Evolutionary conservation across 2,888 invertebrate species (phyloP).

Genomic region (Luperina nickerlii): DNA sequence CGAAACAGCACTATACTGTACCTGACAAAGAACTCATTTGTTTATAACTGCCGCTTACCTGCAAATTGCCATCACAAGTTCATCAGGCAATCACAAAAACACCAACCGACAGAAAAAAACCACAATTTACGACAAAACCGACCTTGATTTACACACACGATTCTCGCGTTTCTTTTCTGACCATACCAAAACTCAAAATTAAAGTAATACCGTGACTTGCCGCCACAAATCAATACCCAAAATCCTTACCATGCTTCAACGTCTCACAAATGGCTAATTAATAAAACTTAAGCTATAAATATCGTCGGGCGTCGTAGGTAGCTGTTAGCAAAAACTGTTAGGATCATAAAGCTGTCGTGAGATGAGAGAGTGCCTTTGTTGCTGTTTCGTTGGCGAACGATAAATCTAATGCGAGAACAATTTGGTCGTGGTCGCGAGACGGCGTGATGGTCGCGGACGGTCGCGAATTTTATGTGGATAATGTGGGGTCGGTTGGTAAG

Average conservation of each 20-base stretch:
- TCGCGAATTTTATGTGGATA: constrained; percentile 53
- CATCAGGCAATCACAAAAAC: constrained; percentile 9
- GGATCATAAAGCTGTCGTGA: constrained; percentile 90
- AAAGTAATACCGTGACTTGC: constrained; percentile 56
- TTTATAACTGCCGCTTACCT: accelerated
- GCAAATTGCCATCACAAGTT: constrained; percentile 22
- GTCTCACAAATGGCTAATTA: constrained; percentile 87
- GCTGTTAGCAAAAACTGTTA: constrained; percentile 90
- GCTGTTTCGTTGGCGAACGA: constrained; percentile 83
- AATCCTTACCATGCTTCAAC: constrained; percentile 70
- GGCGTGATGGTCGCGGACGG: constrained; percentile 59
- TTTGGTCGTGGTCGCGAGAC: constrained; percentile 77
- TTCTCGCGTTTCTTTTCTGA: neutral
- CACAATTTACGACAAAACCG: neutral
- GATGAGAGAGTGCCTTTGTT: constrained; percentile 90
- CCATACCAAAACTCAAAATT: constrained; percentile 44
- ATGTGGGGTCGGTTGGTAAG: constrained; percentile 30
- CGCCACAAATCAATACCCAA: constrained; percentile 66
- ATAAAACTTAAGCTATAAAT: constrained; percentile 89
- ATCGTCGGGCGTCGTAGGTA: constrained; percentile 79
- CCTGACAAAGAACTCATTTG: constrained; percentile 8
- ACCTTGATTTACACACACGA: constrained; percentile 12
- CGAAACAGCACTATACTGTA: neutral
- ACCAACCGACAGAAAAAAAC: neutral
- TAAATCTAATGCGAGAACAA: constrained; percentile 88